Evolutionary conservation across 2,888 invertebrate genomes (phyloP), one percentile per base, ranked within the genome.

Genomic region (Sesia apiformis): DNA sequence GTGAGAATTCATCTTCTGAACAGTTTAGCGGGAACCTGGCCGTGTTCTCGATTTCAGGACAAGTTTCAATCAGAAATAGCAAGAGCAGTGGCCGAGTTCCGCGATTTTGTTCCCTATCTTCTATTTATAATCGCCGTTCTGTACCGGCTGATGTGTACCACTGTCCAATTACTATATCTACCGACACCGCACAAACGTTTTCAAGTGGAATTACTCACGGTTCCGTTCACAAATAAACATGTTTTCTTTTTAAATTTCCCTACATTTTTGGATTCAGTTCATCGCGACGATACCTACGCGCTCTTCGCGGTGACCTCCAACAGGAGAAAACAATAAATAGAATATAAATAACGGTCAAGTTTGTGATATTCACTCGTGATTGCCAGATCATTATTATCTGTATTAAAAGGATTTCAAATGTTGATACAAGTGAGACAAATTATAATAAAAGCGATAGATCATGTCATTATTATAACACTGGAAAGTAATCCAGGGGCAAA

Each of bases 21-120:
- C 59, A 63, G 66, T 70, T 65, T 62, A 65, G 66, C 70, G 59
- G 60, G 62, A 72, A 76, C 67, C 76, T 78, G 74, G 69, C 72
- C 78, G 76, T 75, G 78, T 74, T 82, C 79, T 76, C 78, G 79
- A 78, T 80, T 75, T 69, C 67, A 66, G 72, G 68, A 72, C 76
- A 70, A 75, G 72, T 76, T 77, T 65, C 73, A 70, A 70, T 77
- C 78, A 74, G 66, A 84, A 86, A 84, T 84, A 86, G 80, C 78
- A 75, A 70, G 72, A 84, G 77, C 78, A 79, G 77, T 78, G 80
- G 70, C 82, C 79, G 79, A 77, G 71, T 73, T 79, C 68, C 71
- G 71, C 70, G 69, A 77, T 76, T 74, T 68, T 77, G 67, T 74
- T 64, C 67, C 72, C 72, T 78, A 72, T 76, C 77, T 73, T 78